These are phyloP conservation scores for Sebastes ruberrimus DNA, from an alignment of 2,797 vertebrate genomes.

Conservation along the genomic window DNA sequence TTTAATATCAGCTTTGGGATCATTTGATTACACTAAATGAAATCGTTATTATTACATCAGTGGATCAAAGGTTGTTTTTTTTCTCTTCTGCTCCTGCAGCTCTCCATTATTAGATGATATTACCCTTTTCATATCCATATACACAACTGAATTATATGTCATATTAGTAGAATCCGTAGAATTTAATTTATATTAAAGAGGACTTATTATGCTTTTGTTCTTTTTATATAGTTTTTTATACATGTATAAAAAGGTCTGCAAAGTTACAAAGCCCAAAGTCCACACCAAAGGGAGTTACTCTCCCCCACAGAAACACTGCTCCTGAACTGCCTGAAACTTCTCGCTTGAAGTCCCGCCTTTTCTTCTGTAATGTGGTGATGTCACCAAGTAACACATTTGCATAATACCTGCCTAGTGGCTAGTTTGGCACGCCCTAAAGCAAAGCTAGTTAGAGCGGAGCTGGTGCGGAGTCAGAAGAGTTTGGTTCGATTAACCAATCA, in stretches of 20 bases:
- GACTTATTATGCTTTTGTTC: background rate
- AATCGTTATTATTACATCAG: conserved; percentile 39
- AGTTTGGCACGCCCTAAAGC: too few relatives aligned
- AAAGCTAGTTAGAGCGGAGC: too few relatives aligned
- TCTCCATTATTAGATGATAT: conserved; percentile 1
- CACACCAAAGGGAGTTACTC: too few relatives aligned
- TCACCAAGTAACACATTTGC: too few relatives aligned
- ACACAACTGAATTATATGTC: background rate
- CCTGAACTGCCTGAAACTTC: too few relatives aligned
- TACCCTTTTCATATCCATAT: background rate
- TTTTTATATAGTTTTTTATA: background rate
- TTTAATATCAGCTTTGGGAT: conserved; percentile 53
- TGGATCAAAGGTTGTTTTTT: conserved; percentile 6
- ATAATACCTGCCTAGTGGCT: too few relatives aligned
- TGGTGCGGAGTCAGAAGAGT: too few relatives aligned
- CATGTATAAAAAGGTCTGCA: background rate
- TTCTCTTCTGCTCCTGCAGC: conserved; percentile 12
- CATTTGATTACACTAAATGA: conserved; percentile 45
- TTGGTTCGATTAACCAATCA: too few relatives aligned
- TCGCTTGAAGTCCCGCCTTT: too few relatives aligned
- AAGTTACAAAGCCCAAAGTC: background rate
- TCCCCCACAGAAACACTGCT: too few relatives aligned
- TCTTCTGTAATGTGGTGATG: too few relatives aligned
- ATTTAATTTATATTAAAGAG: too few relatives aligned
- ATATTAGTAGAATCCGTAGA: background rate